Base-by-base conservation (phyloP, 2,888 invertebrate species). In the Latheticus oryzae region DNA sequence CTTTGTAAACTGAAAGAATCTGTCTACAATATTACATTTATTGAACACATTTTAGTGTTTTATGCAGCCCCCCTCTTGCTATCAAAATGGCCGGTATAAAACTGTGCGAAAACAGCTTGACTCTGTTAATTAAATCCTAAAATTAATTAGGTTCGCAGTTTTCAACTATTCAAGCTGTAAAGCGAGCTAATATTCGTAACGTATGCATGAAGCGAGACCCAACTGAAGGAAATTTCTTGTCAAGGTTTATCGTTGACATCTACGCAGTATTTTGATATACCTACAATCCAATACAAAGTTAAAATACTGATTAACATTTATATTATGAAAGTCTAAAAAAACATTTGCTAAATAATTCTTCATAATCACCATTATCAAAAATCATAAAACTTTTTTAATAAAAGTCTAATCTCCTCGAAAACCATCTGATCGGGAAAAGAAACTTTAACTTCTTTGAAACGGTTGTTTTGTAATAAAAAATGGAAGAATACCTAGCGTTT, bases 91-190 rank as follows among this genome's bases (percentile, higher is more conserved):
- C 38, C 59, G 64, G 62, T 58, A 64, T 66, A 66, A 65, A 66
- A 66, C 62, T 64, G 64, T 64, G 66, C 59, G 66, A 65, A 66
- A 64, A 63, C 65, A 67, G 68, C 62, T 65, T 64, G 63, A 63
- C 66, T 65, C 63, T 66, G 62, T 68, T 71, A 71, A 71, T 71
- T 71, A 70, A 71, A 72, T 71, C 68, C 67, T 58, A 47, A 67
- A 71, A 72, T 72, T 72, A 72, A 72, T 72, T 72, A 69, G 69
- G 64, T 69, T 64, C 62, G 61, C 68, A 68, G 65, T 71, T 71
- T 68, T 70, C 65, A 68, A 68, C 68, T 67, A 67, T 68, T 68
- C 66, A 63, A 47, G 59, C 62, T 43, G 59, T 65, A 65, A 67
- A 67, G 60, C 60, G 61, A 56, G 61, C 56, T 52, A 62, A 64